Percentiles rank a stretch among this genome's conserved stretches.
Evolutionary conservation across 2,113 vertebrate species (phyloP).

Genomic region (Eudorcas thomsonii): DNA sequence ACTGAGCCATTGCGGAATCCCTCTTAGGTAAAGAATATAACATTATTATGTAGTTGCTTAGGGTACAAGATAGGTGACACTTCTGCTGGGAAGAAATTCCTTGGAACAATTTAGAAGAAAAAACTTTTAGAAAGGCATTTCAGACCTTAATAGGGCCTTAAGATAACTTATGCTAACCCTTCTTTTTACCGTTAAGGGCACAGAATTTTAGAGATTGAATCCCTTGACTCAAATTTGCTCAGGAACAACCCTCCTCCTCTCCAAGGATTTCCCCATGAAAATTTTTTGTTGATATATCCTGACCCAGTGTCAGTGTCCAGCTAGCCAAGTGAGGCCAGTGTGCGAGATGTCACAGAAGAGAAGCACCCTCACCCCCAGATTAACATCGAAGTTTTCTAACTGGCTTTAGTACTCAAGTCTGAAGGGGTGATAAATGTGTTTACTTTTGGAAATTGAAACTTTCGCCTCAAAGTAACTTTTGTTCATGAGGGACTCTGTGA

Average conservation of each 20-base stretch:
- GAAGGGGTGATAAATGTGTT: background rate
- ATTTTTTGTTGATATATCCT: background rate
- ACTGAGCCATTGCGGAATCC: background rate
- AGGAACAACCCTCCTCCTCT: background rate
- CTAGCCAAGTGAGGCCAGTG: background rate
- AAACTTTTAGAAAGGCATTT: background rate
- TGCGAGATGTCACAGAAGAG: background rate
- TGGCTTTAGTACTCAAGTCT: background rate
- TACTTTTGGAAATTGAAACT: background rate
- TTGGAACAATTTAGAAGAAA: background rate
- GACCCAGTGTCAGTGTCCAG: background rate
- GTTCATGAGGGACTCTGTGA: background rate
- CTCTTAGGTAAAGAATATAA: background rate
- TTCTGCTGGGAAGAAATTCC: background rate
- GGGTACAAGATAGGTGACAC: background rate
- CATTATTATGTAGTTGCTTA: background rate
- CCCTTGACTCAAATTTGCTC: background rate
- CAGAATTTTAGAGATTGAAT: background rate
- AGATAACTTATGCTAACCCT: background rate
- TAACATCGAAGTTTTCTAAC: background rate
- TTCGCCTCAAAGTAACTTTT: background rate
- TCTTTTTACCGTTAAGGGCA: background rate
- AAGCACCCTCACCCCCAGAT: background rate
- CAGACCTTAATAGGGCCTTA: background rate
- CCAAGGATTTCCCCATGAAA: background rate